Conservation (phyloP, 2,113 vertebrate species). For the Salvator merianae region DNA sequence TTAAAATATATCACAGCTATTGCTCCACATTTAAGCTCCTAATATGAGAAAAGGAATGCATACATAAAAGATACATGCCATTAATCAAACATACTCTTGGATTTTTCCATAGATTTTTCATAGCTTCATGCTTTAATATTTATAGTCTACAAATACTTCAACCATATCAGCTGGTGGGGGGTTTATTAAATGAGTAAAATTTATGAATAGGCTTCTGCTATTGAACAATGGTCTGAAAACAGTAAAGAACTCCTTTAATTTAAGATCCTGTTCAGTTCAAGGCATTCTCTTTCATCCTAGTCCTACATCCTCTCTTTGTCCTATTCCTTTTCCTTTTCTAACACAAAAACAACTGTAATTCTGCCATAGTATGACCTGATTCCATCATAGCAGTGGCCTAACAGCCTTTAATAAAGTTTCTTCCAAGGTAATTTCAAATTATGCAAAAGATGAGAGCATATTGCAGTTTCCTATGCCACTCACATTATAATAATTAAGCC, state of each 20-base stretch:
- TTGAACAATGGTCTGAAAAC: not conserved
- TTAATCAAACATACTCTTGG: not conserved
- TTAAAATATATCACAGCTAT: not conserved
- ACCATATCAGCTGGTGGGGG: not conserved
- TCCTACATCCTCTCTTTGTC: not conserved
- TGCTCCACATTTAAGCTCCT: not conserved
- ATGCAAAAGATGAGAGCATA: not conserved
- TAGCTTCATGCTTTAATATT: not conserved
- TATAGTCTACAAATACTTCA: not conserved
- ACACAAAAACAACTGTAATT: not conserved
- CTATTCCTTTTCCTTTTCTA: not conserved
- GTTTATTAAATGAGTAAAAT: not conserved
- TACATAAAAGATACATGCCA: not conserved
- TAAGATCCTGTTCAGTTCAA: not conserved
- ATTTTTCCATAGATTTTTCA: not conserved
- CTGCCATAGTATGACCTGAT: too few relatives aligned
- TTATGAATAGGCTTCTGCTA: not conserved
- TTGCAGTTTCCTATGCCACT: not conserved
- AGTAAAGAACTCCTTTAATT: not conserved
- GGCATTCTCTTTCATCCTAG: too few relatives aligned
- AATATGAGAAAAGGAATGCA: not conserved
- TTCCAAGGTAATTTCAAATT: not conserved
- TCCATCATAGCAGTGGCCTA: not conserved
- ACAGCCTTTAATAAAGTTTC: too few relatives aligned
- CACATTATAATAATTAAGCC: too few relatives aligned